Conservation (phyloP, 2,888 invertebrate genomes). For the Neoitamus cyanurus region DNA sequence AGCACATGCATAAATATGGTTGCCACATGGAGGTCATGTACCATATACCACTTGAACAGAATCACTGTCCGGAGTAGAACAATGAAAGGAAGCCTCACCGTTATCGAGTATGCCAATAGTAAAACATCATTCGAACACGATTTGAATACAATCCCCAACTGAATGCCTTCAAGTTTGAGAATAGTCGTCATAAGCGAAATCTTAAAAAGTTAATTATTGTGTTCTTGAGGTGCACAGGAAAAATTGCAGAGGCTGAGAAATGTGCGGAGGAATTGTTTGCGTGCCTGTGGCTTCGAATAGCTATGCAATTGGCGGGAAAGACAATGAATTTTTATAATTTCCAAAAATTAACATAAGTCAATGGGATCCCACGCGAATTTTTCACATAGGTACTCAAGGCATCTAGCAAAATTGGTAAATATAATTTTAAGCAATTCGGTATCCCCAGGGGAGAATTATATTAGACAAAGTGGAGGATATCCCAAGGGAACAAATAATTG, state of each 20-base stretch:
- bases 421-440: not conserved
- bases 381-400: not conserved
- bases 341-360: not conserved
- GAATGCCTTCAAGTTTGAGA: conserved; percentile 19
- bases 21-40: conserved; percentile 36
- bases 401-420: not conserved
- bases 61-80: not conserved
- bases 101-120: not conserved
- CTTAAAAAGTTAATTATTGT: conserved; percentile 19
- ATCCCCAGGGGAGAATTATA: not conserved
- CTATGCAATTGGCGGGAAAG: conserved; percentile 9
- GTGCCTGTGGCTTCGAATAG: not conserved
- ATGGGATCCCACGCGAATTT: not conserved
- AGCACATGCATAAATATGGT: conserved; percentile 18
- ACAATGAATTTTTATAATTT: not conserved
- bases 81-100: conserved; percentile 15
- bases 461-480: not conserved
- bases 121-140: not conserved
- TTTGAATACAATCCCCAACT: not conserved
- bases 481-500: not conserved
- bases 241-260: not conserved
- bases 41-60: not conserved
- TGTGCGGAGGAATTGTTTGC: not conserved
- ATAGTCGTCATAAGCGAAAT: conserved; percentile 4
- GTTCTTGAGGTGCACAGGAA: conserved; percentile 9